Evolutionary conservation across 2,888 invertebrate genomes (phyloP), one percentile per base, ranked within the genome.

Genomic region (Drosophila testacea): DNA sequence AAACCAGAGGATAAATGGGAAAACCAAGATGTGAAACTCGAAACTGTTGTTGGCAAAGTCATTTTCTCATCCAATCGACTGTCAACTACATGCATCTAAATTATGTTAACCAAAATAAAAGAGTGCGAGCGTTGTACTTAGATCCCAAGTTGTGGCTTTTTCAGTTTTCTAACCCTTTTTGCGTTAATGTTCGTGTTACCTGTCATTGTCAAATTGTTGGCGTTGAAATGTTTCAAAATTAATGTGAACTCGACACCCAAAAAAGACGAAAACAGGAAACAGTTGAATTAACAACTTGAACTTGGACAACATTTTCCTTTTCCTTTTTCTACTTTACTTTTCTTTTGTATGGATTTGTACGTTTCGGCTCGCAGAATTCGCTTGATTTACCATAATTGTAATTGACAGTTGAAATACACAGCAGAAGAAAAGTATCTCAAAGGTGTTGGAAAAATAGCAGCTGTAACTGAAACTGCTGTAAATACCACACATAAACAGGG

Each of bases 351-450:
- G 32, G 10, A 28, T 32, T 38, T 56, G 38, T 56, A 22, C 39
- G 74, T 11, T 50, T 41, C 47, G 74, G 67, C 36, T 48, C 42
- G 28, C 57, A 64, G 72, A 69, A 41, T 70, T 56, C 62, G 70
- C 67, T 73, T 82, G 83, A 82, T 85, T 85, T 80, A 80, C 65
- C 69, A 75, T 81, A 75, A 83, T 75, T 75, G 72, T 81, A 48
- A 73, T 69, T 66, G 81, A 81, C 73, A 77, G 61, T 57, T 41
- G 64, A 64, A 48, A 54, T 11, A 56, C 34, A 64, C 27, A 39
- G 10, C 22, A 36, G 30, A 16, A 41, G 10, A n/a, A 73, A 60
- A 71, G 48, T 52, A 52, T 22, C 60, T 59, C 28, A 28, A 41
- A 61, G 55, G 51, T 50, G 39, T 32, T 41, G 44, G 22, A 55